Evolutionary conservation across 2,113 vertebrate species (phyloP).

Genomic region (Cebus imitator): DNA sequence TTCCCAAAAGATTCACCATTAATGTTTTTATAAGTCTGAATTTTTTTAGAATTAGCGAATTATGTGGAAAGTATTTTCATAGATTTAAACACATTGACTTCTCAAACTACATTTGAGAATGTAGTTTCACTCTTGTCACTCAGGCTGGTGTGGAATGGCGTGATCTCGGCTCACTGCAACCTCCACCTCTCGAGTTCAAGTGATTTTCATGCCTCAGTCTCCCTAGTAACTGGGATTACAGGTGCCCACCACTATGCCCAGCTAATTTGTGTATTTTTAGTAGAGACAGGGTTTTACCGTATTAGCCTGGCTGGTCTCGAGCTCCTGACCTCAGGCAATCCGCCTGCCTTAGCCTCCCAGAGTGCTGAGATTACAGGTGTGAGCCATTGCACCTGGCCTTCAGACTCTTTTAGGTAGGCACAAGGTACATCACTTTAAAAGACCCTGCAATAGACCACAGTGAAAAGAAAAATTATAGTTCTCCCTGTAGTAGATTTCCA

Average conservation of each 20-base stretch:
- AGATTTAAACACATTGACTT: not conserved
- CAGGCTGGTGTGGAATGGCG: not conserved
- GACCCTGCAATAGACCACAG: not conserved
- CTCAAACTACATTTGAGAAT: too few relatives aligned
- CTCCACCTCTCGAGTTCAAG: too few relatives aligned
- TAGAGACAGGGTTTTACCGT: not conserved
- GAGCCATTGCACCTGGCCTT: not conserved
- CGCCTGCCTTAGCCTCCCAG: not conserved
- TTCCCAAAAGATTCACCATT: not conserved
- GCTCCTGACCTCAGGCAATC: not conserved
- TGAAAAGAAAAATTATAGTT: not conserved
- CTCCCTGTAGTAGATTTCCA: not conserved
- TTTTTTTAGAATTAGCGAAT: slow-evolving; percentile 61
- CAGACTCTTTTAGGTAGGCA: not conserved
- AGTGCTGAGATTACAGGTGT: not conserved
- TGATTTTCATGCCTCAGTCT: not conserved
- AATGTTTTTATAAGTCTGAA: not conserved
- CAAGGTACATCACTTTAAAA: not conserved
- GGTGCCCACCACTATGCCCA: not conserved
- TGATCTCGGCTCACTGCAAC: not conserved
- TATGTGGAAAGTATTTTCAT: not conserved
- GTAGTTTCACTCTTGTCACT: not conserved
- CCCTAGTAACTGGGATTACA: not conserved
- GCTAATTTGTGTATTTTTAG: not conserved
- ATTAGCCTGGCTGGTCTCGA: not conserved